Base-by-base conservation (phyloP, 2,797 vertebrate species). In the Spea hammondii region DNA sequence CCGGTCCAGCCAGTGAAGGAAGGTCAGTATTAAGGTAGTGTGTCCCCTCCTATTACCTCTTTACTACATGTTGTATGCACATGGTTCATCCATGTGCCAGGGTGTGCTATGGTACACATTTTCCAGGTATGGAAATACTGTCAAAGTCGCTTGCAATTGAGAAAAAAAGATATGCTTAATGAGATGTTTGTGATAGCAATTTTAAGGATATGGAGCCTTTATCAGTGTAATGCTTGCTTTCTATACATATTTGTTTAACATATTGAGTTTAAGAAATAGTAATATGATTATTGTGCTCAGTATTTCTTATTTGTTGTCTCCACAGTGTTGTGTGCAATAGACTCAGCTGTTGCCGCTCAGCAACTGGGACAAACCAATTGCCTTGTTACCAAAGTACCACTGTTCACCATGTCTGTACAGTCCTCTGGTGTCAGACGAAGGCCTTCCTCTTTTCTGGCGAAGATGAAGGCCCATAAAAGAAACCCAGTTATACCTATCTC, bases 21-120 rank as follows among this genome's bases (percentile, higher is more conserved):
- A 93, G 96, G 96, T 97, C 91, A 95, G 96, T 96, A 92, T 91
- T 91, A 89, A 92, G 91, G 91, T 91, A 89, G 88, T 76, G 85
- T 86, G 88, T 81, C 84, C 77, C 80, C 54, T 79, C 83, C 64
- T 73, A 86, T 87, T 86, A 83, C 83, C 83, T 81, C 86, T 69
- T 47, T 69, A 60, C 45, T 59, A 50, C 32, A 8, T 71, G 17
- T 13, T 47, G 70, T 47, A 62, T 79, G 70, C 70, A 44, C 9
- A 62, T 10, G 32, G 5, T 59, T 69, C 10, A 44, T 45, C 5
- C 8, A 12, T 1, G 50, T 17, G 44, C 10, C 12, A 46, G 4
- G n/a, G 4, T 48, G 47, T 12, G 14, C 6, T 14, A 13, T 49
- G 47, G 45, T 11, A 2, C 32, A 32, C 32, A 32, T 2, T 13